Conservation (phyloP, 2,888 invertebrate genomes). For the Luffia ferchaultella region DNA sequence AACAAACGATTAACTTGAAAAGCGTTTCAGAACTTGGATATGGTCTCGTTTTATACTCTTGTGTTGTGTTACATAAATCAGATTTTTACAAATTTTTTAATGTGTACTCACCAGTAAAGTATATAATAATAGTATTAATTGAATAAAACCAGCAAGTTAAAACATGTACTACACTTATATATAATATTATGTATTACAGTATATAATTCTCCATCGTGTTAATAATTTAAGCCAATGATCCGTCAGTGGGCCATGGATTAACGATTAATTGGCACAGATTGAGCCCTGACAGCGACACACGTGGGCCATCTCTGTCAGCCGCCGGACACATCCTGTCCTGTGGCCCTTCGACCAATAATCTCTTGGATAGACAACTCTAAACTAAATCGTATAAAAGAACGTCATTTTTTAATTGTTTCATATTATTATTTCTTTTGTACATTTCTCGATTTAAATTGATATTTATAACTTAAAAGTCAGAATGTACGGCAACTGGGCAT, state of each 20-base stretch:
- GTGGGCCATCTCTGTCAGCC: background rate
- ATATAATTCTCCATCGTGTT: background rate
- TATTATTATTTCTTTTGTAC: no score
- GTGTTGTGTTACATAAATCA: background rate
- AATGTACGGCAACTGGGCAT: no score
- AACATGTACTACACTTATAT: background rate
- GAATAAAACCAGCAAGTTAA: background rate
- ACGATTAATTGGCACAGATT: background rate
- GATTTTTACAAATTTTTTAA: background rate
- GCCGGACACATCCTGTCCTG: no score
- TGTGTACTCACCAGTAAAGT: no score
- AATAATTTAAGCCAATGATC: background rate
- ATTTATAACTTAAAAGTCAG: no score
- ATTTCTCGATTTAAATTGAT: no score
- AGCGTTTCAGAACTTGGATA: background rate
- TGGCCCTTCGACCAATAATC: no score
- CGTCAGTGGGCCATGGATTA: background rate
- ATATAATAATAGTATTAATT: no score
- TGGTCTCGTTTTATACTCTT: background rate
- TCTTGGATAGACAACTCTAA: no score
- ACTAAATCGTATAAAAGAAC: no score
- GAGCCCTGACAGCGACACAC: background rate
- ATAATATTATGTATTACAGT: background rate
- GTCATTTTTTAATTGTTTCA: no score
- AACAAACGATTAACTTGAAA: no score